Percentiles rank a stretch among this genome's conserved stretches.
Evolutionary conservation across 2,888 invertebrate genomes (phyloP).

Genomic region (Troides aeacus): DNA sequence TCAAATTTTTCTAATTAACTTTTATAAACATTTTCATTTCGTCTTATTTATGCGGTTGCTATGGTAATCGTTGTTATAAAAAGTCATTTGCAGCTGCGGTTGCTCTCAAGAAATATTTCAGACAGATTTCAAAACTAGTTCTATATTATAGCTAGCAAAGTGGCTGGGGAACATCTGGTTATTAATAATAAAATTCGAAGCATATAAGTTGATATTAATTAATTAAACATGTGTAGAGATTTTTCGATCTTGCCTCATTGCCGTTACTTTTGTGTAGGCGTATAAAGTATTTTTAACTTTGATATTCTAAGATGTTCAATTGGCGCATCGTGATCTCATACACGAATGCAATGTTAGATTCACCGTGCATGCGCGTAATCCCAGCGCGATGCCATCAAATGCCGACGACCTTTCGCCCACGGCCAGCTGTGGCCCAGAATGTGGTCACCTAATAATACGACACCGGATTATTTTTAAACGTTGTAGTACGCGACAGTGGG

Average conservation of each 20-base stretch:
- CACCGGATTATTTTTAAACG: constrained; percentile 19
- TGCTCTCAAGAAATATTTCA: no score
- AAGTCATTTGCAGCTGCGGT: no score
- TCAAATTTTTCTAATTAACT: no score
- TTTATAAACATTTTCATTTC: no score
- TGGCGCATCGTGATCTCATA: constrained; percentile 20
- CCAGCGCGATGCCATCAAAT: constrained; percentile 1
- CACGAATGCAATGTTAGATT: constrained; percentile 6
- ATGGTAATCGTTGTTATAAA: no score
- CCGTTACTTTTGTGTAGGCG: constrained; percentile 13
- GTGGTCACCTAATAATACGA: constrained; percentile 22
- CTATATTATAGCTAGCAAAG: no score
- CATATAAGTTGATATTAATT: no score
- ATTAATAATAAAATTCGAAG: no score
- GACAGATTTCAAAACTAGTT: no score
- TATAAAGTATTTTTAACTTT: constrained; percentile 4
- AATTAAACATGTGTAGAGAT: no score
- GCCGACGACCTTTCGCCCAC: constrained; percentile 18
- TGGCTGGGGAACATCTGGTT: no score
- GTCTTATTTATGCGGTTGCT: no score
- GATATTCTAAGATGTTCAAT: constrained; percentile 13
- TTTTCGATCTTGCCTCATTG: constrained; percentile 10
- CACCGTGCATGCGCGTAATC: neutral
- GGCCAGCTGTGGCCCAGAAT: constrained; percentile 21
- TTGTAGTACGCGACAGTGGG: constrained; percentile 19